Percentiles rank a stretch among this genome's conserved stretches.
Conservation (phyloP, 2,113 vertebrate species). For the Oenanthe melanoleuca region DNA sequence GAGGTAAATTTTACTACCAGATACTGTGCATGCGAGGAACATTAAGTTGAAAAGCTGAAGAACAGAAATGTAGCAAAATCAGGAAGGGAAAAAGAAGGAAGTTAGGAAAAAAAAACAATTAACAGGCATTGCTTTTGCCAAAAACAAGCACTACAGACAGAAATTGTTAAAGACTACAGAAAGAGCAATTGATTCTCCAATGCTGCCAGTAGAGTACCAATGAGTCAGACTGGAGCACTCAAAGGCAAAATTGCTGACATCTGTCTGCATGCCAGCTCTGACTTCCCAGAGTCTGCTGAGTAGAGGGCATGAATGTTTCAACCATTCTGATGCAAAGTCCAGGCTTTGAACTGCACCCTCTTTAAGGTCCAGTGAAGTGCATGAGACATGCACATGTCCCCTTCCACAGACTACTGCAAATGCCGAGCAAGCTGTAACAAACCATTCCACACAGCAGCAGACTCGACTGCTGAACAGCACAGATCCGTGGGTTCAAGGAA, state of each 20-base stretch:
- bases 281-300: background rate
- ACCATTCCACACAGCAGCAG: background rate
- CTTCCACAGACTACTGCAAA: background rate
- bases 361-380: background rate
- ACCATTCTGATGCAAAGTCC: background rate
- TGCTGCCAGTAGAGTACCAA: background rate
- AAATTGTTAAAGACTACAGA: background rate
- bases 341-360: background rate
- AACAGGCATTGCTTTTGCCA: background rate
- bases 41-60: background rate
- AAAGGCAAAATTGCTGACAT: background rate
- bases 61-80: background rate
- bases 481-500: background rate
- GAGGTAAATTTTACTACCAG: background rate
- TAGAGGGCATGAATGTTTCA: background rate
- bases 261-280: background rate
- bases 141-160: background rate
- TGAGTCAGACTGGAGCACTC: background rate
- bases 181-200: background rate
- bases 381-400: rapidly evolving
- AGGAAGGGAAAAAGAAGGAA: background rate
- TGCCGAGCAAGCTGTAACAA: background rate
- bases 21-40: background rate
- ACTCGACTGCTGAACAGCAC: background rate
- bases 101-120: background rate